Conservation (phyloP, 2,888 invertebrate species). For the Aporophyla nigra region DNA sequence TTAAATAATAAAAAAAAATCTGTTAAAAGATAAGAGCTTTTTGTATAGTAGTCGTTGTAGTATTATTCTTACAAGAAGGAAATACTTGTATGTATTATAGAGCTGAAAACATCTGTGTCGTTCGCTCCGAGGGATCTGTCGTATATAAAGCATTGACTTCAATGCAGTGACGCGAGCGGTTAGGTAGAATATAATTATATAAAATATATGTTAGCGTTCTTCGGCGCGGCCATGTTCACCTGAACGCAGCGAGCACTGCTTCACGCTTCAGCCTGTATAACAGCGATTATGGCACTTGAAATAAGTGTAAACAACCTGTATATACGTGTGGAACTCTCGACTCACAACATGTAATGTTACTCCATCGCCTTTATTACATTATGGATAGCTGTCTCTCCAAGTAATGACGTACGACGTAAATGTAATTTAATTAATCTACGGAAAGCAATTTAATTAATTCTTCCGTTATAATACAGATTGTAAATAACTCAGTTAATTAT, state of each 20-base stretch:
- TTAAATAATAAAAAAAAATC: conserved; percentile 72
- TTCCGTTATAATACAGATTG: conserved; percentile 33
- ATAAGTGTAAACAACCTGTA: conserved; percentile 20
- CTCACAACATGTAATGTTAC: conserved; percentile 18
- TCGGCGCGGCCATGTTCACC: conserved; percentile 44
- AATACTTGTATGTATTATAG: conserved; percentile 72
- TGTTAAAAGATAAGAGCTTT: conserved; percentile 87
- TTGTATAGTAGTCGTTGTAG: conserved; percentile 87
- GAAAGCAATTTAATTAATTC: conserved; percentile 51
- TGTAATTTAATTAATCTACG: conserved; percentile 47
- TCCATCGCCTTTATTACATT: conserved; percentile 52
- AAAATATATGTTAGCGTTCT: conserved; percentile 69
- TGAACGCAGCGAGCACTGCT: conserved; percentile 23
- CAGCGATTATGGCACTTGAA: conserved; percentile 36
- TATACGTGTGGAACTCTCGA: not conserved
- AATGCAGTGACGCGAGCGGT: conserved; percentile 66
- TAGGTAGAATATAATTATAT: conserved; percentile 64
- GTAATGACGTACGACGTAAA: conserved; percentile 42
- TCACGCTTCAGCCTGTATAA: conserved; percentile 51
- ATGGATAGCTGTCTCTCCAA: conserved; percentile 31
- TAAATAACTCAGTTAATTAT: conserved; percentile 43
- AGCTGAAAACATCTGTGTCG: conserved; percentile 68
- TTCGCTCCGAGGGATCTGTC: conserved; percentile 69
- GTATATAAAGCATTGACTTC: conserved; percentile 68
- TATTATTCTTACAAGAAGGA: conserved; percentile 69